A percentile compares a stretch with the other conserved stretches of the same genome.
These are phyloP conservation scores for Actenoides hombroni DNA, from an alignment of 2,113 vertebrate species.

Conservation along the genomic window DNA sequence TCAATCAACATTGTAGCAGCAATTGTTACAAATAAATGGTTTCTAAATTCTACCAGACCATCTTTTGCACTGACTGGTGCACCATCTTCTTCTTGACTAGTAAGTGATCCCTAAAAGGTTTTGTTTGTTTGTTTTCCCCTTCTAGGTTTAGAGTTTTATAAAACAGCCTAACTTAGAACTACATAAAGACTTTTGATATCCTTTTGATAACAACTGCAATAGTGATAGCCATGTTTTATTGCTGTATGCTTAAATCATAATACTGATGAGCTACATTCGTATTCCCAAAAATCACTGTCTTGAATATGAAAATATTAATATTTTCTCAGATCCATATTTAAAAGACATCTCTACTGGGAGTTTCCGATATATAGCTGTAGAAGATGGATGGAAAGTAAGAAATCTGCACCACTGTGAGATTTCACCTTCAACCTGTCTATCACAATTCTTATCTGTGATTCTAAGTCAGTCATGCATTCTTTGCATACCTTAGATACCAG, in stretches of 20 bases:
- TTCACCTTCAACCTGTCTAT: neutral
- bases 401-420: neutral
- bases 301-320: neutral
- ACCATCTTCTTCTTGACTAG: neutral
- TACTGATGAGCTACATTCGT: neutral
- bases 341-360: neutral
- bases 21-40: neutral
- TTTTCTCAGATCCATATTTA: neutral
- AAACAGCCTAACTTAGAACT: neutral
- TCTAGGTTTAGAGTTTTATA: neutral
- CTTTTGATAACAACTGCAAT: neutral
- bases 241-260: neutral
- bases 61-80: neutral
- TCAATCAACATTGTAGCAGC: neutral
- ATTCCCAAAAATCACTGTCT: neutral
- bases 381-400: neutral
- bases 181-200: neutral
- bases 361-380: neutral
- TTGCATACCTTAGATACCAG: neutral
- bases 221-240: neutral
- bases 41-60: neutral
- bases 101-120: neutral
- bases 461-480: neutral
- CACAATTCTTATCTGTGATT: neutral
- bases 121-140: neutral